Evolutionary conservation across 2,113 vertebrate species (phyloP), one percentile per base, ranked within the genome.

Genomic region (Rhinolophus ferrumequinum): DNA sequence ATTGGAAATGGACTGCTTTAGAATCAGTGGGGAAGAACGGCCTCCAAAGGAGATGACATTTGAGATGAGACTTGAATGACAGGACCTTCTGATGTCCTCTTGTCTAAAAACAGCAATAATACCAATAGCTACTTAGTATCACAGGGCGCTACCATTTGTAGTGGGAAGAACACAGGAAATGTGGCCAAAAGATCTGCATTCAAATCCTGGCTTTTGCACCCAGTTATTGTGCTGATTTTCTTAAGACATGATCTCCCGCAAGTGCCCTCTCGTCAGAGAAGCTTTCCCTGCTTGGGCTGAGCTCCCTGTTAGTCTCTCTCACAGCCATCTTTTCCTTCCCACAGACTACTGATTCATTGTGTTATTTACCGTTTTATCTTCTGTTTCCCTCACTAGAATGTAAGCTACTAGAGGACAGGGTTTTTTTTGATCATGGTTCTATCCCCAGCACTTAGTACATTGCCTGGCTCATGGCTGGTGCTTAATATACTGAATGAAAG

Each of bases 31-130:
- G 73, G 56, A 54, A 41, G 83, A 30, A 84, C 52, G 54, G 16
- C 2, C 26, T 94, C 73, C 67, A 18, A 54, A 84, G 41, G 8
- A 75, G 76, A 54, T 24, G 62, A 64, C 54, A 77, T 44, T 10
- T 90, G 41, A 64, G 26, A 41, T 69, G 47, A 67, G 24, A 69
- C 64, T 67, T 84, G 56, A 90, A 66, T 64, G 52, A 88, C 0
- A 50, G 8, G 28, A 41, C 11, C 47, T 79, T 90, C 44, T 93
- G 35, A n/a, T 94, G 66, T 56, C 60, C n/a, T 93, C 41, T 41
- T 16, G 58, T 80, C 58, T 92, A 79, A 95, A 97, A 92, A 47
- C 16, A 69, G 54, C 30, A 79, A 35, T 50, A 79, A 94, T 12
- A 73, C 18, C 13, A 77, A 85, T 2, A 93, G 62, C 77, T 80